A percentile compares a stretch with the other conserved stretches of the same genome.
phyloP scores from a whole-genome alignment of 2,888 invertebrate genomes.

The Ischnura elegans region DNA sequence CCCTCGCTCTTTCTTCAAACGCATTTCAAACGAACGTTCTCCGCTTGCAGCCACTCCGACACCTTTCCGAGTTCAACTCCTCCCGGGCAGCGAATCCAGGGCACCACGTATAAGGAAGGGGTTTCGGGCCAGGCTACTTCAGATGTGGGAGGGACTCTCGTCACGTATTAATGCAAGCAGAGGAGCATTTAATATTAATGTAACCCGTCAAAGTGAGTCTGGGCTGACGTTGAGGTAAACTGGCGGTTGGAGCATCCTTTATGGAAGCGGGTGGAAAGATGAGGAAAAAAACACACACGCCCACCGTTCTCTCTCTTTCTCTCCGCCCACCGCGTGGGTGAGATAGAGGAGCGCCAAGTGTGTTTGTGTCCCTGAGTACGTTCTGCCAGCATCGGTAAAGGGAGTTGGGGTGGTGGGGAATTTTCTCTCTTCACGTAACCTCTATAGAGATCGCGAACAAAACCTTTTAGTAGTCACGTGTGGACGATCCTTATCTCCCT shows the following conservation, averaged over 20 bases:
- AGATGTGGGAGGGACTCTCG: not conserved
- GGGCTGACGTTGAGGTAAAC: conserved; percentile 15
- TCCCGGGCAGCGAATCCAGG: not conserved
- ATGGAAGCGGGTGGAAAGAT: not conserved
- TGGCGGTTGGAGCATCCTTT: conserved; percentile 24
- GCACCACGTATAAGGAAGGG: not conserved
- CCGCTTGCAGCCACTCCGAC: not conserved
- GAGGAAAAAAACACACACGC: too few relatives aligned
- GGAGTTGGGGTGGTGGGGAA: not conserved
- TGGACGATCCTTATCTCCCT: conserved; percentile 52
- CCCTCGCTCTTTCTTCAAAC: not conserved
- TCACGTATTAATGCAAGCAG: conserved; percentile 38
- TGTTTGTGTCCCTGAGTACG: not conserved
- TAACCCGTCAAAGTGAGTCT: conserved; percentile 31
- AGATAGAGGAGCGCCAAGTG: not conserved
- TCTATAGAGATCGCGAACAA: conserved; percentile 43
- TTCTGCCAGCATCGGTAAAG: not conserved
- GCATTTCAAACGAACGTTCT: not conserved
- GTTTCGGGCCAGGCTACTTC: not conserved
- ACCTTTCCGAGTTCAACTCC: not conserved
- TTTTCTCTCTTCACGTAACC: conserved; percentile 16
- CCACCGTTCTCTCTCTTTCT: too few relatives aligned
- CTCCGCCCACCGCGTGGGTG: not conserved
- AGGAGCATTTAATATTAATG: conserved; percentile 21
- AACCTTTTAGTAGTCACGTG: conserved; percentile 63